These are phyloP conservation scores for Meganola albula DNA, from an alignment of 2,888 invertebrate genomes.

Conservation along the genomic window DNA sequence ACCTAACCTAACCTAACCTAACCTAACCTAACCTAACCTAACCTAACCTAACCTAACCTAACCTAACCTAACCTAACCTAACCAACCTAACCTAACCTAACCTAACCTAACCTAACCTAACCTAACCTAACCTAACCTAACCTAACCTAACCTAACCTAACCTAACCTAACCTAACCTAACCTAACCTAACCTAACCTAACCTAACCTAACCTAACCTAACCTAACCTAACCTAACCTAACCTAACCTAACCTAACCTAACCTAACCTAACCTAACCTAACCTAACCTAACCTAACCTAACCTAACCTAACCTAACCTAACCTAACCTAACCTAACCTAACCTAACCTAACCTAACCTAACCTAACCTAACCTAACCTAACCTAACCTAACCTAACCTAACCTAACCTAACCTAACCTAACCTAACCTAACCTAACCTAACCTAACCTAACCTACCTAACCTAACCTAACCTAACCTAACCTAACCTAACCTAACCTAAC, in stretches of 20 bases:
- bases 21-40: constrained; percentile 11
- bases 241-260: constrained; percentile 17
- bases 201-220: constrained; percentile 17
- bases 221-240: constrained; percentile 17
- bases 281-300: constrained; percentile 14
- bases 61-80: constrained; percentile 12
- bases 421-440: constrained; percentile 18
- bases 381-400: constrained; percentile 18
- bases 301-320: constrained; percentile 12
- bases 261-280: constrained; percentile 17
- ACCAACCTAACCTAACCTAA: too few species aligned
- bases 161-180: constrained; percentile 11
- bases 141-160: constrained; percentile 15
- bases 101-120: constrained; percentile 18
- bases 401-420: constrained; percentile 18
- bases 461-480: constrained; percentile 19
- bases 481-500: constrained; percentile 18
- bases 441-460: too few species aligned
- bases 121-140: constrained; percentile 14
- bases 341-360: constrained; percentile 14
- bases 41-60: constrained; percentile 9
- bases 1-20: constrained; percentile 8
- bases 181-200: constrained; percentile 17
- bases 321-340: constrained; percentile 18
- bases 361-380: constrained; percentile 10